phyloP scores from a whole-genome alignment of 2,113 vertebrate genomes.

The Hypomesus transpacificus region DNA sequence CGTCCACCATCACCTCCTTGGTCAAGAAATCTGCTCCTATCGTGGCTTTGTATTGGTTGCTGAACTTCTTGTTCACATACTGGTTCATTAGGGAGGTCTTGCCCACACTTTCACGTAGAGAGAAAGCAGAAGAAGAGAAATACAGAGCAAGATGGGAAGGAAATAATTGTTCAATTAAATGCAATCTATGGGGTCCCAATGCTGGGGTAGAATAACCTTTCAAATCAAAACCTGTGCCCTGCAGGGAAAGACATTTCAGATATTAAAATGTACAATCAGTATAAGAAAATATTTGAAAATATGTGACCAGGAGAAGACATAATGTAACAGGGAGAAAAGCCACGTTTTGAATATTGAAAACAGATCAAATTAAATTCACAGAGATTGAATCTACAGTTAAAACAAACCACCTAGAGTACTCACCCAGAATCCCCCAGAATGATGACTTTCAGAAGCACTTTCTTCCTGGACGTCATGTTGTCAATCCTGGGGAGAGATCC shows the following conservation, averaged over 20 bases:
- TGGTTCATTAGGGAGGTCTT: slow-evolving; percentile 99
- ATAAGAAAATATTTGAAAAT: no score
- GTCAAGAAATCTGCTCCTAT: slow-evolving; percentile 98
- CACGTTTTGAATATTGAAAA: no score
- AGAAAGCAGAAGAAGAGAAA: not conserved
- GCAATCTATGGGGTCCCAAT: no score
- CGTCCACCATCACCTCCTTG: slow-evolving; percentile 99
- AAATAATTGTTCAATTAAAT: not conserved
- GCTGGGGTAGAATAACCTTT: no score
- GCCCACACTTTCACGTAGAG: slow-evolving; percentile 79
- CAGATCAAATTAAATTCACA: no score
- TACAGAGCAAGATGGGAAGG: not conserved
- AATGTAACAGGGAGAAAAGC: no score
- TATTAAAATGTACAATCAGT: no score
- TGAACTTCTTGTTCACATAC: slow-evolving; percentile 99
- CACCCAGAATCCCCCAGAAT: slow-evolving; percentile 97
- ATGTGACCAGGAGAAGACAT: no score
- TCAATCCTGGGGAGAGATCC: slow-evolving; percentile 53
- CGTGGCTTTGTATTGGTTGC: slow-evolving; percentile 99
- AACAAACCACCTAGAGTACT: slow-evolving; percentile 59
- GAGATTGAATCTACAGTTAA: not conserved
- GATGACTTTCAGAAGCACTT: slow-evolving; percentile 97
- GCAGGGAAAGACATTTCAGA: no score
- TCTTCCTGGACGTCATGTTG: slow-evolving; percentile 98
- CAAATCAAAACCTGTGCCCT: no score